Evolutionary conservation across 2,888 invertebrate species (phyloP).

Genomic region (Patella ulyssiponensis): DNA sequence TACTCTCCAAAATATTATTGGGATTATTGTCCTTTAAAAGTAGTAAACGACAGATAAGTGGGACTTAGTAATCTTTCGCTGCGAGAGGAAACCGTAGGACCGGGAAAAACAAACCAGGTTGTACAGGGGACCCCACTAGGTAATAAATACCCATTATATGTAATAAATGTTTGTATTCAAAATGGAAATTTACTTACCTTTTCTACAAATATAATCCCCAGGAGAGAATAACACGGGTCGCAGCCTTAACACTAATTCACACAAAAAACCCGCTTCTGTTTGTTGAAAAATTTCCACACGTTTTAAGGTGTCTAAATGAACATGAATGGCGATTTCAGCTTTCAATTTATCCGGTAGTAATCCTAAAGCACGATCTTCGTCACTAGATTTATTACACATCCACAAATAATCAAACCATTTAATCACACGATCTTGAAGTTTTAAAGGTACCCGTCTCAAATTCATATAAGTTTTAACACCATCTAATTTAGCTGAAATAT

Average conservation of each 20-base stretch:
- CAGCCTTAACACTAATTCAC: conserved; percentile 94
- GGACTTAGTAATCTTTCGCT: too few relatives aligned
- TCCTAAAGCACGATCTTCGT: conserved; percentile 84
- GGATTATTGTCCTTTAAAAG: too few relatives aligned
- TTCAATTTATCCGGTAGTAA: conserved; percentile 87
- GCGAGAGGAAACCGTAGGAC: too few relatives aligned
- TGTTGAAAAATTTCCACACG: conserved; percentile 96
- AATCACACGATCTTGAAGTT: conserved; percentile 96
- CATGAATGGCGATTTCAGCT: conserved; percentile 99
- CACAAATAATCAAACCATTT: conserved; percentile 99
- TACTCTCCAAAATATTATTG: too few relatives aligned
- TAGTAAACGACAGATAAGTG: too few relatives aligned
- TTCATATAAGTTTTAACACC: conserved; percentile 99
- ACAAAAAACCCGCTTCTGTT: conserved; percentile 98
- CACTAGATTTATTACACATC: conserved; percentile 98
- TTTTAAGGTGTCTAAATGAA: conserved; percentile 97
- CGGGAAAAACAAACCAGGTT: too few relatives aligned
- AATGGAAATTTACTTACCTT: conserved; percentile 80
- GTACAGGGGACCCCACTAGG: too few relatives aligned
- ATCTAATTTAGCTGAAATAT: conserved; percentile 92
- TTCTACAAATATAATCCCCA: conserved; percentile 98
- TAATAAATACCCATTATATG: too few relatives aligned
- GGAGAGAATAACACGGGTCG: conserved; percentile 97
- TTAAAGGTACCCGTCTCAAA: conserved; percentile 93
- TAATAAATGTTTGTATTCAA: conserved; percentile 29